Evolutionary conservation across 2,888 invertebrate genomes (phyloP).

Genomic region (Piscicola geometra): DNA sequence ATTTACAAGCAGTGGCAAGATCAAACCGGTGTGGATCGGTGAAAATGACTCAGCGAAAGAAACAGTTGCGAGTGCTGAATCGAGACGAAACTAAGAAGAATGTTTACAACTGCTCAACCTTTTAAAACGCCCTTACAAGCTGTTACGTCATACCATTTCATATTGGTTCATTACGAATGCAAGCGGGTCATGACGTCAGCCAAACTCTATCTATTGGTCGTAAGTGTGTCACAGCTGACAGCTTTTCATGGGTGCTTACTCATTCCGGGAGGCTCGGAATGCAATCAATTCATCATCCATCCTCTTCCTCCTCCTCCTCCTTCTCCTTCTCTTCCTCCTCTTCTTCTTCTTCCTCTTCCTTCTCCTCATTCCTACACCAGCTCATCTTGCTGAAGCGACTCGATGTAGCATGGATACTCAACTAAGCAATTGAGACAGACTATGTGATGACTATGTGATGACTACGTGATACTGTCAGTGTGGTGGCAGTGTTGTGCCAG

Average conservation of each 20-base stretch:
- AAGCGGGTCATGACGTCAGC: conserved; percentile 34
- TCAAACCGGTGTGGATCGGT: not conserved
- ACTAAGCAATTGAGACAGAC: no score
- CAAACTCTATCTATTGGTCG: conserved; percentile 14
- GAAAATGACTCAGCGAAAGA: conserved; percentile 22
- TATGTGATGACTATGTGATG: no score
- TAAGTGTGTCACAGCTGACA: conserved; percentile 31
- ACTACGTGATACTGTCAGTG: no score
- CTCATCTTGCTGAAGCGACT: not conserved
- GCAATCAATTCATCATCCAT: conserved; percentile 1
- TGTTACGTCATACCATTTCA: conserved; percentile 27
- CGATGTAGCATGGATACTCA: no score
- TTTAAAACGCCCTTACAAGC: conserved; percentile 26
- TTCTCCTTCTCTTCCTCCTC: not conserved
- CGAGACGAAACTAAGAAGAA: conserved; percentile 16
- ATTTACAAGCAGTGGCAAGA: not conserved
- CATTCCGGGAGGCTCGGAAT: not conserved
- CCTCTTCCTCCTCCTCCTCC: not conserved
- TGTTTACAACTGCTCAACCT: conserved; percentile 28
- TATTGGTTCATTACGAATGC: not conserved
- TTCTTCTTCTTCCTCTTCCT: no score
- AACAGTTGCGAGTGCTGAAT: not conserved
- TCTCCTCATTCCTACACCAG: no score
- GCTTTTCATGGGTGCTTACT: conserved; percentile 12
- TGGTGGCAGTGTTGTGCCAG: no score